Conservation (phyloP, 2,797 vertebrate species). For the Poecilia picta region DNA sequence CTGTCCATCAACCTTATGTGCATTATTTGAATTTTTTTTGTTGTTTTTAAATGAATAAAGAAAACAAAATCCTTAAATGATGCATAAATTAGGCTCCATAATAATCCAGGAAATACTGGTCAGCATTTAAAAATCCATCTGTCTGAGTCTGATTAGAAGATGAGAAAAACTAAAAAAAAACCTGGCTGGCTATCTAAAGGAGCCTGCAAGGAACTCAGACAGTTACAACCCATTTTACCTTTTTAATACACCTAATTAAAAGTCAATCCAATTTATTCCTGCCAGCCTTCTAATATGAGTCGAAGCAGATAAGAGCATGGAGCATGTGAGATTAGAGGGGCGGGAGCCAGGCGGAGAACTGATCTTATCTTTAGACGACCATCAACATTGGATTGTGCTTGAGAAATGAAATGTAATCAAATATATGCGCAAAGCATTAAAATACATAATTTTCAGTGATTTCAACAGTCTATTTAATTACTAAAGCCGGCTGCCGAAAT, state of each 20-base stretch:
- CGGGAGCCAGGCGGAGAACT: conserved; percentile 23
- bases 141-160: conserved; percentile 11
- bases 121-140: conserved; percentile 1
- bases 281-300: conserved; percentile 60
- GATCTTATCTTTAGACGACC: conserved; percentile 61
- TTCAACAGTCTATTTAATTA: background rate
- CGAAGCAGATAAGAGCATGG: conserved; percentile 53
- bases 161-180: conserved; percentile 25
- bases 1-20: background rate
- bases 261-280: conserved; percentile 70
- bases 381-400: conserved; percentile 37
- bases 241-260: conserved; percentile 73
- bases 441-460: background rate
- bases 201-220: conserved; percentile 4
- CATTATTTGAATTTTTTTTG: background rate
- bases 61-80: background rate
- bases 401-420: conserved; percentile 36
- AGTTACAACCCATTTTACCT: conserved; percentile 72
- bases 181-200: background rate
- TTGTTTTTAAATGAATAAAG: too few relatives aligned
- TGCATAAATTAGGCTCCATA: background rate
- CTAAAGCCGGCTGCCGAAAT: background rate
- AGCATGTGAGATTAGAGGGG: conserved; percentile 49
- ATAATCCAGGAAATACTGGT: background rate
- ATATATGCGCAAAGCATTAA: conserved; percentile 19